phyloP scores from a whole-genome alignment of 2,113 vertebrate genomes.

The human (Homo sapiens) region GRCh38 chr5:138014501-138015000 shows the following conservation, averaged over 20 bases:
- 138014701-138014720: neutral
- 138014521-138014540: no score
- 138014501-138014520: no score
- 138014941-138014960: neutral
- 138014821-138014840: neutral
- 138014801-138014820: neutral
- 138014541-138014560: no score
- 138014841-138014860: neutral
- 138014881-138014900: neutral
- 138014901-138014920: neutral
- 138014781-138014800: neutral
- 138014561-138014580: no score
- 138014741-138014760: neutral
- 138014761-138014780: neutral
- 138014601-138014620: neutral
- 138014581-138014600: neutral
- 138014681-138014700: neutral
- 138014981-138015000: neutral
- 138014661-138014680: neutral
- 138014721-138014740: slow-evolving; percentile 27
- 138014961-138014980: neutral
- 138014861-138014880: neutral
- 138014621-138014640: neutral
- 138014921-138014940: neutral
- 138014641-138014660: neutral